Percentiles rank a stretch among this genome's conserved stretches.
phyloP scores from a whole-genome alignment of 2,113 vertebrate species.

The Agelaius tricolor region DNA sequence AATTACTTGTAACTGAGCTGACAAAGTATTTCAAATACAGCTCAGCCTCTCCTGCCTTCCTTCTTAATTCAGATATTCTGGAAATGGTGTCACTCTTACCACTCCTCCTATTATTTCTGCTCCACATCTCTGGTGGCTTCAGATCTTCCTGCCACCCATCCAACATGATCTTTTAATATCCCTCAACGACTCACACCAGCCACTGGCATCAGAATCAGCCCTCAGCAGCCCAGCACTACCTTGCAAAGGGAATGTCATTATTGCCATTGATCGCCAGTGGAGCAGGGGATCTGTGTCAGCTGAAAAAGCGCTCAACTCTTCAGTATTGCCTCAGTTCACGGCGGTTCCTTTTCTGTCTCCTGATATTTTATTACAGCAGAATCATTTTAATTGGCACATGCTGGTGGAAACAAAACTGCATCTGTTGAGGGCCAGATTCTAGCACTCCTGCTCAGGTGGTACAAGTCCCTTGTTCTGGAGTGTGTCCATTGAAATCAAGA shows the following conservation, averaged over 20 bases:
- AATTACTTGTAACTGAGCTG: slow-evolving; percentile 1
- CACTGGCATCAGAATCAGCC: slow-evolving; percentile 27
- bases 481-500: slow-evolving; percentile 56
- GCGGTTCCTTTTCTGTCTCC: slow-evolving; percentile 25
- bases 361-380: slow-evolving; percentile 59
- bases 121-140: slow-evolving; percentile 30
- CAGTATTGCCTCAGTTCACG: slow-evolving; percentile 22
- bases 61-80: slow-evolving; percentile 49
- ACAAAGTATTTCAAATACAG: slow-evolving; percentile 31
- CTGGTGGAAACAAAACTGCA: slow-evolving; percentile 61
- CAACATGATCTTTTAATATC: slow-evolving; percentile 50
- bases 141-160: slow-evolving; percentile 55
- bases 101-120: slow-evolving; percentile 36
- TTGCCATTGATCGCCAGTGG: slow-evolving; percentile 19
- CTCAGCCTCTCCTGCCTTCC: slow-evolving; percentile 17
- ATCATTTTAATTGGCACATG: slow-evolving; percentile 69
- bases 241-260: slow-evolving; percentile 51
- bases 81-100: slow-evolving; percentile 51
- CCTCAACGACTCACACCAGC: slow-evolving; percentile 41
- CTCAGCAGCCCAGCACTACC: slow-evolving; percentile 21
- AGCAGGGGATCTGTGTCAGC: slow-evolving; percentile 27
- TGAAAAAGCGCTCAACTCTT: slow-evolving; percentile 22
- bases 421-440: slow-evolving; percentile 62
- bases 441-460: slow-evolving; percentile 47
- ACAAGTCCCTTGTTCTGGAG: slow-evolving; percentile 54